Conservation (phyloP, 1,140 invertebrate species). For the Drosophila yakuba region DNA sequence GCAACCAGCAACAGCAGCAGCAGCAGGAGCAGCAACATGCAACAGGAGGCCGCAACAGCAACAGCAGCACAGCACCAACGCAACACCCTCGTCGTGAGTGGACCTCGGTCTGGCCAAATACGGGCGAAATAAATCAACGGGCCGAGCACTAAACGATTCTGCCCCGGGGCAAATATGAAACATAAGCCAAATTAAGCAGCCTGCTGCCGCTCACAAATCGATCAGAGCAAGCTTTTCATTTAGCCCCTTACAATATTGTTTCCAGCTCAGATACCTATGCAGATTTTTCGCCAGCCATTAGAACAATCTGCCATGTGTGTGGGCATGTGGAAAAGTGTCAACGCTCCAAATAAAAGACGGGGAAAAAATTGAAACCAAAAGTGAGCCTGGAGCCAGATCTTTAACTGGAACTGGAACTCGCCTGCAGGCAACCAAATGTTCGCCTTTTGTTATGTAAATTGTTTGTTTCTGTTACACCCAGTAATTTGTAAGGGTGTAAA, state of each 20-base stretch:
- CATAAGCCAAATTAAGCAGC: conserved; percentile 56
- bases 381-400: conserved; percentile 33
- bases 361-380: conserved; percentile 45
- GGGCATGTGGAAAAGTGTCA: conserved; percentile 40
- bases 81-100: conserved; percentile 53
- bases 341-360: conserved; percentile 7
- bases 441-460: conserved; percentile 75
- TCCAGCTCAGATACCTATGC: conserved; percentile 18
- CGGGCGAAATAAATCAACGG: conserved; percentile 57
- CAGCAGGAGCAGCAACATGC: conserved; percentile 18
- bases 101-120: conserved; percentile 51
- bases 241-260: background rate
- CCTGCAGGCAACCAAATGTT: conserved; percentile 62
- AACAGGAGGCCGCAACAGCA: conserved; percentile 16
- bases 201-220: conserved; percentile 60
- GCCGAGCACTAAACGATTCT: conserved; percentile 59
- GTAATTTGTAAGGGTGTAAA: conserved; percentile 11
- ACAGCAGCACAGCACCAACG: conserved; percentile 16
- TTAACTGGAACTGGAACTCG: conserved; percentile 42
- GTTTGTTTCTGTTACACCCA: conserved; percentile 5
- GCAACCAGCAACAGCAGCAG: conserved; percentile 16
- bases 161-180: conserved; percentile 60
- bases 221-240: conserved; percentile 42
- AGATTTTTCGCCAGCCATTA: conserved; percentile 20
- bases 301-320: conserved; percentile 31